Evolutionary conservation across 2,113 vertebrate species (phyloP), one percentile per base, ranked within the genome.

Genomic region (Dolichallabes microphthalmus): DNA sequence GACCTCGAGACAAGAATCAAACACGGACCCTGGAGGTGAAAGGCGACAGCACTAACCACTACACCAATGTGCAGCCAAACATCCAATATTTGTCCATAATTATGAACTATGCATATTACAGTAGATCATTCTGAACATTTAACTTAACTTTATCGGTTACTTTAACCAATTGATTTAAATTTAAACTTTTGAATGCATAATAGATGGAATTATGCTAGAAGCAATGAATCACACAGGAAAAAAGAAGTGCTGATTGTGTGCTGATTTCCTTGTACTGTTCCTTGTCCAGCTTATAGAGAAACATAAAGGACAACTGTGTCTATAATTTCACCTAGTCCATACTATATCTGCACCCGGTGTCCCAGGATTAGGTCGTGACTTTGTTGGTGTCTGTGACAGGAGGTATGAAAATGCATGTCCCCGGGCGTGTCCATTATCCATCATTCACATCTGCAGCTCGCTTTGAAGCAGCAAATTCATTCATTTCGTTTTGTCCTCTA

Each of bases 401-500:
- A 32, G 55, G 76, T 78, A 60, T 77, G 75, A 60, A 60, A 79
- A 60, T 58, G 1, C 0, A 2, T 27, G 45, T 22, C 71, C 61
- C 9, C 32, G 13, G 52, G 69, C 20, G 19, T 20, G 60, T 73
- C 68, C n/a, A 30, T 87, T 80, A 39, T 80, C 77, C 53, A 55
- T 83, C 64, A 80, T 55, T 84, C 52, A 57, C 52, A 57, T 82
- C 73, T 76, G 50, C 82, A 63, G 55, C 39, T 76, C 39, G 13
- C 7, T 84, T 32, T 84, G 32, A 66, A 53, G 83, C 32, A 76
- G 74, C 53, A 76, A 68, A 78, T 76, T 39, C 30, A 61, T 84
- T 84, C 68, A 32, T 64, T 76, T 84, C 14, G 71, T 76, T 84
- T 76, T 84, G 82, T 77, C 60, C 27, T 50, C 60, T 39, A 85